Evolutionary conservation across 2,113 vertebrate genomes (phyloP), one percentile per base, ranked within the genome.

Genomic region (Oostethus manadensis): DNA sequence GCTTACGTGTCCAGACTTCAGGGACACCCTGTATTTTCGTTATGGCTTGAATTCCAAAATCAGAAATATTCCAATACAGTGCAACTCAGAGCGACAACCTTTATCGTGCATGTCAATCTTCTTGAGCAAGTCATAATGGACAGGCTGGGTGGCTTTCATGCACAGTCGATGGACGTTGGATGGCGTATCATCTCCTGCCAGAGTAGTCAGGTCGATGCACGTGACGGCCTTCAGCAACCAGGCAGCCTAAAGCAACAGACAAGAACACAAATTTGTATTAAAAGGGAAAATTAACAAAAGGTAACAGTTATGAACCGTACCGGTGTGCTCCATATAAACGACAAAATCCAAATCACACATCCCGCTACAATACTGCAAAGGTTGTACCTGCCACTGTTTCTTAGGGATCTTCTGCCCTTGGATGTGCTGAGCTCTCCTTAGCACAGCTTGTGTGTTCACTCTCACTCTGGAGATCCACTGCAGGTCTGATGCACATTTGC

Each of bases 171-270:
- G 92, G 57, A 99, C 76, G 1, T 95, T 98, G 51, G 93, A 94
- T 3, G 91, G 78, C 0, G 95, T 94, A 47, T 98, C 97, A 14
- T 99, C 96, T 0, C 96, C 97, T 0, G 93, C 88, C 29, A 99
- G 92, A 0, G 95, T 94, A 2, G 97, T 99, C 70, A 98, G 91
- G 79, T 99, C 97, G 1, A 98, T 95, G 56, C 92, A 96, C 1
- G 94, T 93, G 50, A 94, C 89, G 1, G 95, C 95, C 69, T 91
- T 94, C 78, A 99, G 86, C 38, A 94, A 89, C 95, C 97, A 98
- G 16, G 94, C 96, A 4, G 92, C 92, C 97, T 98, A 8, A 33
- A 33, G 18, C 55, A 18, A 56, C 0, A 6, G 1, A 26, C 1
- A 53, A n/a, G 4, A 3, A 29, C 7, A 35, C 56, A 60, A 22